A percentile compares a stretch with the other conserved stretches of the same genome.
These are phyloP conservation scores for Chrysina gloriosa DNA, from an alignment of 2,888 invertebrate species.

Conservation along the genomic window DNA sequence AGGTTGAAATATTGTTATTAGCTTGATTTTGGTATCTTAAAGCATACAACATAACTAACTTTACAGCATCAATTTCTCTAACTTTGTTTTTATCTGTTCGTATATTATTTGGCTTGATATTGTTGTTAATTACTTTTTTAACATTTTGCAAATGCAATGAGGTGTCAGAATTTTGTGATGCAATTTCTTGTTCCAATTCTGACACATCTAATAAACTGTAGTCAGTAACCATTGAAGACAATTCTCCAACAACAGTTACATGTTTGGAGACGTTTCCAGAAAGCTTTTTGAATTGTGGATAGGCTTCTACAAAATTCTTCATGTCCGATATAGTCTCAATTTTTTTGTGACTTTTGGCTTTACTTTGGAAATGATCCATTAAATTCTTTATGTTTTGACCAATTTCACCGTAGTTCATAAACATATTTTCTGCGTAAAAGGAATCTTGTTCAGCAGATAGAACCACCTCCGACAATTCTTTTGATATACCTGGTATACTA, in stretches of 20 bases:
- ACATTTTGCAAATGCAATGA: slow-evolving; percentile 82
- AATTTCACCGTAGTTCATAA: slow-evolving; percentile 98
- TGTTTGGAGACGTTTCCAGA: slow-evolving; percentile 97
- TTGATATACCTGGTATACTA: slow-evolving; percentile 83
- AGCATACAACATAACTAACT: slow-evolving; percentile 92
- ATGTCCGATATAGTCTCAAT: slow-evolving; percentile 98
- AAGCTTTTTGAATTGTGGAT: slow-evolving; percentile 98
- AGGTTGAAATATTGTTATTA: slow-evolving; percentile 82
- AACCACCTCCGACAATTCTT: slow-evolving; percentile 93
- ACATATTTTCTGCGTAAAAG: slow-evolving; percentile 95
- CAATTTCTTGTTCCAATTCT: slow-evolving; percentile 92
- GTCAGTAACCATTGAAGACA: slow-evolving; percentile 85
- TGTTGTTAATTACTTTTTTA: slow-evolving; percentile 80
- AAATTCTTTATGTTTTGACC: slow-evolving; percentile 95
- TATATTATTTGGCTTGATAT: slow-evolving; percentile 54
- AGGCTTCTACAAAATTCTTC: slow-evolving; percentile 98
- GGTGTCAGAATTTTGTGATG: slow-evolving; percentile 87
- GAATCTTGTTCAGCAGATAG: slow-evolving; percentile 96
- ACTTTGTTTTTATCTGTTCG: slow-evolving; percentile 67
- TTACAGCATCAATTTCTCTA: slow-evolving; percentile 82
- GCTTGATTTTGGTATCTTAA: slow-evolving; percentile 92
- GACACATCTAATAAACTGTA: slow-evolving; percentile 89
- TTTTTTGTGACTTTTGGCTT: slow-evolving; percentile 95
- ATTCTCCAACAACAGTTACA: slow-evolving; percentile 95
- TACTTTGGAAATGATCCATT: slow-evolving; percentile 97